Evolutionary conservation across 37 sponge, comb jelly and placozoan genomes (phyloP), one percentile per base, ranked within the genome.

Genomic region (Mnemiopsis leidyi): DNA sequence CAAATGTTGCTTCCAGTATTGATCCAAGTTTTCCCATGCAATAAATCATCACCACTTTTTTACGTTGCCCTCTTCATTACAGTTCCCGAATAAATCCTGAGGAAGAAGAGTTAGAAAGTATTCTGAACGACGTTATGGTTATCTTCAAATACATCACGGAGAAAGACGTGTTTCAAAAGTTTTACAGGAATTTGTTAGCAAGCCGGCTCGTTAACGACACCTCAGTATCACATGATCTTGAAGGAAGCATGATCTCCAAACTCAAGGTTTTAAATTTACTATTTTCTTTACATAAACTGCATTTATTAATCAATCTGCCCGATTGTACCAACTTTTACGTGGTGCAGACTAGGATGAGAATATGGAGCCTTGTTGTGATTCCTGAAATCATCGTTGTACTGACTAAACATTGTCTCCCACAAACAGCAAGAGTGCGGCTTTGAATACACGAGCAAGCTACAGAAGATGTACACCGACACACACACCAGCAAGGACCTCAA

Each of bases 151-250:
- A 99, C 94, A 95, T 99, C 28, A 97, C 96, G 32, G 99, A 99
- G 76, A 99, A 99, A 76, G 99, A 99, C 79, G 99, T 99, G 7
- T 99, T 99, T 69, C 99, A 99, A 93, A 99, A 96, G 95, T 99
- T 99, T 83, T 99, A 99, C 92, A 94, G 98, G 29, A 96, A 95
- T 38, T 95, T 97, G 95, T 92, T 99, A 38, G 99, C 99, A 25
- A 96, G 96, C 92, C 94, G 99, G 93, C 94, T 99, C 25, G 99
- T 99, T 1, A 95, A 96, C 35, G 95, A 95, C 35, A 96, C 95
- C 77, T 99, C 99, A 13, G 96, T 97, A 25, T 99, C 99, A 0
- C 97, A 99, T 94, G 97, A 99, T 92, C 96, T 98, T 32, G 99
- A 99, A 88, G 97, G 97, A 20, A 95, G 95, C 88, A 99, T 99